Evolutionary conservation across 2,113 vertebrate species (phyloP).

Genomic region (Callipepla californica): DNA sequence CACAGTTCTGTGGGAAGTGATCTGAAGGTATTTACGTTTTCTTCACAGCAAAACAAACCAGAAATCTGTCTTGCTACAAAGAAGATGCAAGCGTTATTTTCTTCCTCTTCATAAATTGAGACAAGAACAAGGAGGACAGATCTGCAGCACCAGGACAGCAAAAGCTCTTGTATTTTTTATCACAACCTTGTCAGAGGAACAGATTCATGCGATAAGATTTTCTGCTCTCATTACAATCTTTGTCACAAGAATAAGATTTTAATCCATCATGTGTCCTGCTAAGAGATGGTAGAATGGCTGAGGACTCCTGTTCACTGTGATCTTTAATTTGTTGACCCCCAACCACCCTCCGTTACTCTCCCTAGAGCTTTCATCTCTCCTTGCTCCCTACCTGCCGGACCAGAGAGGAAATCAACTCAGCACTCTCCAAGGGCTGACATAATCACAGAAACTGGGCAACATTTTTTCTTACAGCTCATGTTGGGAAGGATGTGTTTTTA

Average conservation of each 20-base stretch:
- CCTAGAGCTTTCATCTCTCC: too few relatives aligned
- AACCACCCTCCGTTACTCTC: neutral
- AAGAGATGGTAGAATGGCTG: neutral
- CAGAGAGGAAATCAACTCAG: neutral
- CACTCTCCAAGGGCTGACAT: neutral
- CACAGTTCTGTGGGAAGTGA: neutral
- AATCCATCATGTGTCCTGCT: neutral
- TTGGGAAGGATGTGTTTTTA: neutral
- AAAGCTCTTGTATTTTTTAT: neutral
- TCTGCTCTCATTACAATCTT: neutral
- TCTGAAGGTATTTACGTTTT: neutral
- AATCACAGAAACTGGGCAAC: neutral
- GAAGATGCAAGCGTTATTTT: neutral
- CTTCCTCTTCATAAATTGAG: neutral
- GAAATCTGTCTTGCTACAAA: neutral
- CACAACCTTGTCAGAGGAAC: neutral
- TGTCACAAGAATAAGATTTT: neutral
- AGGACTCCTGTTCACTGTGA: neutral
- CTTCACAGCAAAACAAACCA: neutral
- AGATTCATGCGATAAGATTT: neutral
- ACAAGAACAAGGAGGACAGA: neutral
- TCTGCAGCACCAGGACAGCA: neutral
- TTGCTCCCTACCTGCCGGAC: neutral
- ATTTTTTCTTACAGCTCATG: neutral
- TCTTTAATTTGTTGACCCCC: neutral